phyloP scores from a whole-genome alignment of 2,113 vertebrate genomes.

The Callionymus lyra region DNA sequence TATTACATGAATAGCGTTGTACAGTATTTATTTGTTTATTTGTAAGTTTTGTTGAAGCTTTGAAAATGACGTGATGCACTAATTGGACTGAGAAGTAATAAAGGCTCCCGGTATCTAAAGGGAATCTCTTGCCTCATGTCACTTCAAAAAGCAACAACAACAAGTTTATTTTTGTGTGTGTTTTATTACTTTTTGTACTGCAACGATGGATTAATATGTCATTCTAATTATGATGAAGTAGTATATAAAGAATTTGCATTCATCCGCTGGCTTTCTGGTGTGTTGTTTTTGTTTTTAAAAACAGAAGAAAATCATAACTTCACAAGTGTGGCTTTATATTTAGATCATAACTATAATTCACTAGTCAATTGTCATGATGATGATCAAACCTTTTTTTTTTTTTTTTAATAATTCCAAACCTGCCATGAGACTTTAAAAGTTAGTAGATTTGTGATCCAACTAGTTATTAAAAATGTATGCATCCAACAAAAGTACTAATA shows the following conservation, averaged over 20 bases:
- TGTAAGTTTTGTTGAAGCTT: conserved; percentile 51
- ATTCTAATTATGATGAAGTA: conserved; percentile 58
- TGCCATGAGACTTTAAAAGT: too few species aligned
- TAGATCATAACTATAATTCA: too few species aligned
- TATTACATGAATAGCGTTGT: conserved; percentile 65
- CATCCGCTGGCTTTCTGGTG: conserved; percentile 33
- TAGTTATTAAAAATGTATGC: too few species aligned
- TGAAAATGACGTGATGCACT: conserved; percentile 64
- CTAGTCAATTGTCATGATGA: too few species aligned
- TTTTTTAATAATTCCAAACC: too few species aligned
- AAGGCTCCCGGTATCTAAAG: conserved; percentile 52
- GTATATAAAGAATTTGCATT: conserved; percentile 61
- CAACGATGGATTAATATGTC: conserved; percentile 47
- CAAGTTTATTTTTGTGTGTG: too few species aligned
- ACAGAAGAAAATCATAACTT: too few species aligned
- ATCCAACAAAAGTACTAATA: too few species aligned
- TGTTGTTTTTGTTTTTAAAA: conserved; percentile 25
- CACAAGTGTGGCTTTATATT: too few species aligned
- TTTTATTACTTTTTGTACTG: conserved; percentile 45
- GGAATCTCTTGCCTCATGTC: conserved; percentile 50
- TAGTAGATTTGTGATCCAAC: too few species aligned
- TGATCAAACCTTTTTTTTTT: too few species aligned
- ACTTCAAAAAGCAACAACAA: conserved; percentile 35
- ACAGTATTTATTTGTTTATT: conserved; percentile 74
- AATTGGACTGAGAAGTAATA: conserved; percentile 42